Conservation (phyloP, 2,113 vertebrate genomes). For the Siniperca chuatsi region DNA sequence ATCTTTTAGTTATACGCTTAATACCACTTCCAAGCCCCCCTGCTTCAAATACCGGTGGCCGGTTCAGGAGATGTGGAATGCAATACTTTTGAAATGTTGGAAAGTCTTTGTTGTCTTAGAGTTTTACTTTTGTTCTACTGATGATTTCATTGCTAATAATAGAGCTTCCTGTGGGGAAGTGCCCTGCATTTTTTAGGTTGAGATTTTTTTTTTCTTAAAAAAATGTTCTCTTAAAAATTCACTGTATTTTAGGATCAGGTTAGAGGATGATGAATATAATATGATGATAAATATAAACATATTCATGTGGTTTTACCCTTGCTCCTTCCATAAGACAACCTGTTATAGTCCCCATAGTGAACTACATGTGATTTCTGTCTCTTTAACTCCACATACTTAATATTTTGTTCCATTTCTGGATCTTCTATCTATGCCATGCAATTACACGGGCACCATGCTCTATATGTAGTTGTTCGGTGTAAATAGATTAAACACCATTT, state of each 20-base stretch:
- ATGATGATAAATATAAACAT: conserved; percentile 21
- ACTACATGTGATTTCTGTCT: background rate
- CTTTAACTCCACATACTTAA: conserved; percentile 2
- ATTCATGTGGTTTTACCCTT: background rate
- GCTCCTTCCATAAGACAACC: background rate
- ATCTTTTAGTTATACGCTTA: conserved; percentile 51
- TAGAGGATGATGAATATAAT: background rate
- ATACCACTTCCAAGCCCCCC: conserved; percentile 32
- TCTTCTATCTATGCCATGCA: conserved; percentile 6
- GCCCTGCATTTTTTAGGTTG: conserved; percentile 1
- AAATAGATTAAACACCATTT: conserved; percentile 37
- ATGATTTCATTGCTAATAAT: conserved; percentile 36
- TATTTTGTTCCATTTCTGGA: conserved; percentile 18
- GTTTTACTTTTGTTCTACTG: conserved; percentile 36
- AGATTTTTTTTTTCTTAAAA: background rate
- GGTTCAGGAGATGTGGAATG: conserved; percentile 32
- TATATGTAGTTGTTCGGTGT: conserved; percentile 29
- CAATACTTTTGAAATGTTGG: conserved; percentile 67
- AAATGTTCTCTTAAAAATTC: background rate
- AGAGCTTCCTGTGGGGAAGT: conserved; percentile 19
- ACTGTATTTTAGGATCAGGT: background rate
- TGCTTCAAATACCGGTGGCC: conserved; percentile 30
- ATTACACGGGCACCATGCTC: background rate
- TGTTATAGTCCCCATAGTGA: background rate
- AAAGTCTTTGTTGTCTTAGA: conserved; percentile 51